Evolutionary conservation across 2,888 invertebrate species (phyloP).

Genomic region (Adelphocoris suturalis): DNA sequence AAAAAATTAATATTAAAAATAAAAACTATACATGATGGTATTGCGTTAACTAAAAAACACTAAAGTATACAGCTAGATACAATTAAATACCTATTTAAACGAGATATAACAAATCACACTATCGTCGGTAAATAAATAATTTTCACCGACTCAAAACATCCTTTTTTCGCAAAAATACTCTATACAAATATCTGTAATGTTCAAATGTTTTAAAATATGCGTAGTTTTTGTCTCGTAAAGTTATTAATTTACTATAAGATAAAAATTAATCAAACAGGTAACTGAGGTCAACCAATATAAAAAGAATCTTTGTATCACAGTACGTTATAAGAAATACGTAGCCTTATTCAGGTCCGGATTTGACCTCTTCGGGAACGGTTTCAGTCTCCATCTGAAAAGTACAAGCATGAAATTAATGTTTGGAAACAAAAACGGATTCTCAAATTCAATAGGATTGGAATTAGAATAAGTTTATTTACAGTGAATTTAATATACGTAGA

Average conservation of each 20-base stretch:
- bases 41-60: too few relatives aligned
- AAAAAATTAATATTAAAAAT: too few relatives aligned
- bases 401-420: background rate
- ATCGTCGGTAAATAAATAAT: background rate
- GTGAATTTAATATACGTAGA: background rate
- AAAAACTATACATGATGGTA: too few relatives aligned
- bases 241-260: background rate
- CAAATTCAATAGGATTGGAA: too few relatives aligned
- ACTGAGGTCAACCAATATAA: background rate
- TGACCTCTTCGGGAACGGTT: background rate
- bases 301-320: conserved; percentile 26
- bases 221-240: background rate
- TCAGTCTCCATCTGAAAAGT: conserved; percentile 25
- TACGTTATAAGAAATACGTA: background rate
- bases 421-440: background rate
- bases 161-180: background rate
- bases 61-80: too few relatives aligned
- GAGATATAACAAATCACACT: conserved; percentile 25
- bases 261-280: background rate
- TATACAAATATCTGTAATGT: background rate
- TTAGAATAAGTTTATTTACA: too few relatives aligned
- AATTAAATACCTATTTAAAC: background rate
- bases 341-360: background rate
- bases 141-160: background rate
- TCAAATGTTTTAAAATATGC: background rate